Conservation (phyloP, 2,888 invertebrate genomes). For the Podabrus alpinus region DNA sequence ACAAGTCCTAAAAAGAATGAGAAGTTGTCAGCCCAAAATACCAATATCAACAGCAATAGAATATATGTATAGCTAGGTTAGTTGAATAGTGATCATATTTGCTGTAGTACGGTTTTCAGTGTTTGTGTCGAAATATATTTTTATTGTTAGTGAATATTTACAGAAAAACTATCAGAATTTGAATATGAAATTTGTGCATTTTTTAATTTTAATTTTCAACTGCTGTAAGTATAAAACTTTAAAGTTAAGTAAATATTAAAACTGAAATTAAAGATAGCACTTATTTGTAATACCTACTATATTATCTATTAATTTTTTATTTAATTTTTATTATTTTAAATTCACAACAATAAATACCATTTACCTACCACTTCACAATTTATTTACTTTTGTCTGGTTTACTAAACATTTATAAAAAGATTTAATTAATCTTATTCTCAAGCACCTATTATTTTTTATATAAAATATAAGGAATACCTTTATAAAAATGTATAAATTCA, state of each 20-base stretch:
- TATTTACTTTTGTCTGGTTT: too few relatives aligned
- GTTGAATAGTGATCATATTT: not conserved
- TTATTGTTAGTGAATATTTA: not conserved
- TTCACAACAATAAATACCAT: too few relatives aligned
- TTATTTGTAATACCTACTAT: too few relatives aligned
- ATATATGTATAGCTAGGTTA: not conserved
- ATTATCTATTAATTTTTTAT: too few relatives aligned
- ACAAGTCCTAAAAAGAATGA: constrained; percentile 9
- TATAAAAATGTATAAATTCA: too few relatives aligned
- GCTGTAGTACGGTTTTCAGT: not conserved
- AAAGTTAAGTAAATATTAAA: not conserved
- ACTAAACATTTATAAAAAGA: too few relatives aligned
- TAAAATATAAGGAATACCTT: too few relatives aligned
- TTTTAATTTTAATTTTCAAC: not conserved
- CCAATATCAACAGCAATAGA: constrained; percentile 14
- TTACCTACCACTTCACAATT: too few relatives aligned
- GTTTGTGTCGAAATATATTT: not conserved
- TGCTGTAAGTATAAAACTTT: not conserved
- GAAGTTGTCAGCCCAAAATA: constrained; percentile 2
- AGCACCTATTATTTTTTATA: too few relatives aligned
- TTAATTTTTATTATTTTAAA: too few relatives aligned
- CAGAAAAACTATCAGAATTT: not conserved
- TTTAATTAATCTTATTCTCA: too few relatives aligned
- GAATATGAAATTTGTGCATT: not conserved
- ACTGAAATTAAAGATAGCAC: too few relatives aligned